Evolutionary conservation across 2,888 invertebrate species (phyloP).

Genomic region (Hirtodrosophila trivittata): DNA sequence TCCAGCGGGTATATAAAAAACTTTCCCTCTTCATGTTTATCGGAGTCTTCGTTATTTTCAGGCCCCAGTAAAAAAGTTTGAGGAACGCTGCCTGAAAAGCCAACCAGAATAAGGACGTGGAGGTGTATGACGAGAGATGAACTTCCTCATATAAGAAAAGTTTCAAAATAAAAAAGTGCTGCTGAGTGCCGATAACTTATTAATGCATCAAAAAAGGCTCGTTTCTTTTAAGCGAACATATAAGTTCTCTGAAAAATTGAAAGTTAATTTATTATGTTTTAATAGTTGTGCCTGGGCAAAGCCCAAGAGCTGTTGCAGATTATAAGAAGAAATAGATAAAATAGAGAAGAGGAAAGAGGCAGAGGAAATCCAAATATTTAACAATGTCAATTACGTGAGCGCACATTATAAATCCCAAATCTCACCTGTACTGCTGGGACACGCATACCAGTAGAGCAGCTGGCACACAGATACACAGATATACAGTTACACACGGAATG

Average conservation of each 20-base stretch:
- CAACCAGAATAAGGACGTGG: background rate
- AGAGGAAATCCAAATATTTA: conserved; percentile 73
- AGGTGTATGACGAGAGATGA: too few species aligned
- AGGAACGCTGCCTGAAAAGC: conserved; percentile 27
- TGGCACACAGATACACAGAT: conserved; percentile 8
- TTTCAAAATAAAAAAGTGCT: background rate
- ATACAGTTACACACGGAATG: conserved; percentile 23
- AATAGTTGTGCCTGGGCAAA: conserved; percentile 16
- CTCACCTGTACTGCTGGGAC: conserved; percentile 72
- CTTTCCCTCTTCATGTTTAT: conserved; percentile 3
- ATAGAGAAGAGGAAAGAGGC: conserved; percentile 21
- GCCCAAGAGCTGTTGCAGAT: too few species aligned
- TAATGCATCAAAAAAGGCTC: background rate
- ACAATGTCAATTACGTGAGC: conserved; percentile 78
- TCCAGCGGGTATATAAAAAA: too few species aligned
- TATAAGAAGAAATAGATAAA: conserved; percentile 2
- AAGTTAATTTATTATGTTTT: conserved; percentile 1
- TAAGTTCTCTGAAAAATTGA: too few species aligned
- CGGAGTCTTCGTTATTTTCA: conserved; percentile 22
- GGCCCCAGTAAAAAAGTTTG: conserved; percentile 43
- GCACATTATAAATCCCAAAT: conserved; percentile 78
- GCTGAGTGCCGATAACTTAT: background rate
- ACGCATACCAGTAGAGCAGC: conserved; percentile 15
- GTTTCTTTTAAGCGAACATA: too few species aligned
- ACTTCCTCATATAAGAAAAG: background rate